Evolutionary conservation across 2,888 invertebrate genomes (phyloP), one percentile per base, ranked within the genome.

Genomic region (Drosophila demipolita): DNA sequence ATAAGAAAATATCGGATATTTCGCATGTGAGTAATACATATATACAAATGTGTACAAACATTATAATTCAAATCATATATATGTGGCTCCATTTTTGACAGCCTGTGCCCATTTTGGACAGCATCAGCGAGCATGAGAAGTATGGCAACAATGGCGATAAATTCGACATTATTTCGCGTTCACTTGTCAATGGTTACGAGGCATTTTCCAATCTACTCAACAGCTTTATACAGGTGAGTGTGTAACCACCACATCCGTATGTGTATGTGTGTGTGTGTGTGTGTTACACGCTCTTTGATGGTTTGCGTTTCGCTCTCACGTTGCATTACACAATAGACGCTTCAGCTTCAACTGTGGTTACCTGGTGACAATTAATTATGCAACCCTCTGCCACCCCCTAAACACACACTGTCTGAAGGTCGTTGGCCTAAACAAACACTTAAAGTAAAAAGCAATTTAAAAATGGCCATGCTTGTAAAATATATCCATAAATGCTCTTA

Each of bases 121-220:
- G 95, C n/a, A 96, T 96, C 79, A 94, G 93, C 50, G 97, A 97
- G 91, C 94, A 96, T 59, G 96, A 97, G 59, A 97, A 97, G 89
- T 97, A 96, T 90, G 97, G 97, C 26, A 97, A 97, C 90, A 94
- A 94, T 59, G 97, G 93, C 53, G 96, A 96, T 82, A 95, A 95
- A 90, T 95, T 95, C 79, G 94, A 95, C 70, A 93, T 93, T 20
- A 92, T 96, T 33, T 96, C 96, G 1, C 94, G 94, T 64, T 94
- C 94, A 0, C 84, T 97, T 33, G 95, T 97, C 4, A 94, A 94
- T 35, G 95, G 96, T 8, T 95, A 95, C 66, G 96, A 96, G 82
- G 94, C 95, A 6, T 91, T 97, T 48, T 95, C 96, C 36, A 95
- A 95, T 91, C 93, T 96, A 26, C 89, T 96, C 55, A 96, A 95